Conservation (phyloP, 2,113 vertebrate species). For the Conger conger region DNA sequence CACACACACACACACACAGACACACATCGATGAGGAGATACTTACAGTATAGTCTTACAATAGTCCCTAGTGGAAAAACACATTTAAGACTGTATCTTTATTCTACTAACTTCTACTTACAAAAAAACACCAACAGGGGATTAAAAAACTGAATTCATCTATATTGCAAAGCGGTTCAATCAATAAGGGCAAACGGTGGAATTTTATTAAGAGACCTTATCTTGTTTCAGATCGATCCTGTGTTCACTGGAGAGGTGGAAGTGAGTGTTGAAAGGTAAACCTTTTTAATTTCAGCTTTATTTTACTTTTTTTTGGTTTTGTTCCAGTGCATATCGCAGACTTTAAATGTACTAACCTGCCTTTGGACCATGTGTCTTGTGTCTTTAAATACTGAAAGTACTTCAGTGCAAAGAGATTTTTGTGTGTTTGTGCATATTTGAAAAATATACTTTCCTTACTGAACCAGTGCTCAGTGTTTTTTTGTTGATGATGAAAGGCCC, state of each 20-base stretch:
- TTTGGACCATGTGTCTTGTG: neutral
- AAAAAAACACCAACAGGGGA: neutral
- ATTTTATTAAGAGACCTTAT: constrained; percentile 17
- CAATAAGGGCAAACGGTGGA: constrained; percentile 6
- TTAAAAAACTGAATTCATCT: neutral
- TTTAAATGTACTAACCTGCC: constrained; percentile 26
- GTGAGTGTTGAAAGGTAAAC: constrained; percentile 78
- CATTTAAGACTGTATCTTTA: neutral
- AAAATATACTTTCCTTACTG: neutral
- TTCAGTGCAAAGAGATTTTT: constrained; percentile 3
- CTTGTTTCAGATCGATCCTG: constrained; percentile 77
- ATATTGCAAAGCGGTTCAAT: constrained; percentile 2
- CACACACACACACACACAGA: no score
- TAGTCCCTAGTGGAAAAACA: neutral
- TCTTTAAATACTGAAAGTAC: constrained; percentile 19
- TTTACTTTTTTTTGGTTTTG: neutral
- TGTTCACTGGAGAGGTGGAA: constrained; percentile 75
- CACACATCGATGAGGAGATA: neutral
- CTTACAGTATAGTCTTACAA: neutral
- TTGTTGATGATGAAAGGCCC: neutral
- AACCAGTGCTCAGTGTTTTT: neutral
- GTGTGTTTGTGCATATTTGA: neutral
- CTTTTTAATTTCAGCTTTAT: neutral
- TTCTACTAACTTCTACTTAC: neutral
- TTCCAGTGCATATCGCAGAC: constrained; percentile 16